Percentiles rank a stretch among this genome's conserved stretches.
Evolutionary conservation across 2,113 vertebrate genomes (phyloP).

Genomic region (Hippolais icterina): DNA sequence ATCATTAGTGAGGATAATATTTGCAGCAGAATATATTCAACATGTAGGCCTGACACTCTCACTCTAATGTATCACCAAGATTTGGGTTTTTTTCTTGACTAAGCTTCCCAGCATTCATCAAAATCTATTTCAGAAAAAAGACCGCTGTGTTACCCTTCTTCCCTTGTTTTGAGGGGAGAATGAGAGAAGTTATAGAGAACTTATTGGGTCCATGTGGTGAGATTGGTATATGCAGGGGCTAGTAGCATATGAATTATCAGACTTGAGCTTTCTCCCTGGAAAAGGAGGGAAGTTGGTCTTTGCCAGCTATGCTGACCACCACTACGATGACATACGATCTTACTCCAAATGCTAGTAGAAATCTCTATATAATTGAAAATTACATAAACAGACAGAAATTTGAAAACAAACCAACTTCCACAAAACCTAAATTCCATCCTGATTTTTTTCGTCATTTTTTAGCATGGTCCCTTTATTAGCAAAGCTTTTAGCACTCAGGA

Average conservation of each 20-base stretch:
- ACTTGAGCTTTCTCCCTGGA: background rate
- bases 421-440: background rate
- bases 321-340: background rate
- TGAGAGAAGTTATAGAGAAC: background rate
- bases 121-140: background rate
- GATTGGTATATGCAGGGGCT: background rate
- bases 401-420: background rate
- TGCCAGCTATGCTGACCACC: background rate
- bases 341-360: background rate
- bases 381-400: background rate
- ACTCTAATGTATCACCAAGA: background rate
- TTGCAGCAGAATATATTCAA: conserved; percentile 41
- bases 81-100: background rate
- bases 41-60: conserved; percentile 5
- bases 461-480: background rate
- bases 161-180: background rate
- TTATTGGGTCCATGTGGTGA: background rate
- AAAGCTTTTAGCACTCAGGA: background rate
- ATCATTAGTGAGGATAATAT: conserved; percentile 46
- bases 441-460: background rate
- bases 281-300: background rate
- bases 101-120: background rate
- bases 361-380: background rate
- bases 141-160: background rate
- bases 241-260: background rate